Percentiles rank a stretch among this genome's conserved stretches.
phyloP scores from a whole-genome alignment of 1,140 invertebrate species.

The Tetragonula clypearis region DNA sequence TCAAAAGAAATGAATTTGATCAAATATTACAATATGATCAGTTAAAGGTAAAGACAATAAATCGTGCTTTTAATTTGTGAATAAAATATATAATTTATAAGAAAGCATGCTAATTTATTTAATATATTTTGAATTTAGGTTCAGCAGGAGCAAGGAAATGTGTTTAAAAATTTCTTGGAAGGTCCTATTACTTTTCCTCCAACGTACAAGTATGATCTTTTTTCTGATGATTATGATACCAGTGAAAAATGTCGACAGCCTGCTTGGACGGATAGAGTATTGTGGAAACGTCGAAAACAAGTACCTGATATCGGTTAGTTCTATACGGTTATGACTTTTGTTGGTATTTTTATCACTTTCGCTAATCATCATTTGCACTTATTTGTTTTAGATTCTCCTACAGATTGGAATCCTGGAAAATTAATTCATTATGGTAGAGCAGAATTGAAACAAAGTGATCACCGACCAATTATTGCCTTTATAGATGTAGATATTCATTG shows the following conservation, averaged over 20 bases:
- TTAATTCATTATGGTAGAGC: slow-evolving; percentile 94
- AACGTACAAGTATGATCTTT: slow-evolving; percentile 99
- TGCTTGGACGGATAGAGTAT: slow-evolving; percentile 98
- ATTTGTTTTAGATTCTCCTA: slow-evolving; percentile 76
- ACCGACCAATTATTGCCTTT: slow-evolving; percentile 95
- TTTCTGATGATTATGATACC: slow-evolving; percentile 99
- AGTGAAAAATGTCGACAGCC: slow-evolving; percentile 98
- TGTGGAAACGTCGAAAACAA: slow-evolving; percentile 92
- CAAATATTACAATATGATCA: slow-evolving; percentile 95
- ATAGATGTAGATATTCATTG: slow-evolving; percentile 93
- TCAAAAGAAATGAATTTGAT: slow-evolving; percentile 90
- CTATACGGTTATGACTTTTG: background rate
- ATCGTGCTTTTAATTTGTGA: background rate
- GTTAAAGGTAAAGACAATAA: slow-evolving; percentile 83
- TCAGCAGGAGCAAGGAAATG: slow-evolving; percentile 91
- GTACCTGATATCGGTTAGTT: slow-evolving; percentile 85
- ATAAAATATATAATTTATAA: background rate
- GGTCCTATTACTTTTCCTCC: slow-evolving; percentile 96
- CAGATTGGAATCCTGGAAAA: slow-evolving; percentile 89
- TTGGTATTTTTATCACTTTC: background rate
- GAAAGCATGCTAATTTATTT: background rate
- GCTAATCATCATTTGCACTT: slow-evolving; percentile 21
- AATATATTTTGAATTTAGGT: slow-evolving; percentile 72
- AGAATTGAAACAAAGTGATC: slow-evolving; percentile 99
- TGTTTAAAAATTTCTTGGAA: slow-evolving; percentile 97